Evolutionary conservation across 2,113 vertebrate genomes (phyloP).

Genomic region (Choloepus hoffmanni): DNA sequence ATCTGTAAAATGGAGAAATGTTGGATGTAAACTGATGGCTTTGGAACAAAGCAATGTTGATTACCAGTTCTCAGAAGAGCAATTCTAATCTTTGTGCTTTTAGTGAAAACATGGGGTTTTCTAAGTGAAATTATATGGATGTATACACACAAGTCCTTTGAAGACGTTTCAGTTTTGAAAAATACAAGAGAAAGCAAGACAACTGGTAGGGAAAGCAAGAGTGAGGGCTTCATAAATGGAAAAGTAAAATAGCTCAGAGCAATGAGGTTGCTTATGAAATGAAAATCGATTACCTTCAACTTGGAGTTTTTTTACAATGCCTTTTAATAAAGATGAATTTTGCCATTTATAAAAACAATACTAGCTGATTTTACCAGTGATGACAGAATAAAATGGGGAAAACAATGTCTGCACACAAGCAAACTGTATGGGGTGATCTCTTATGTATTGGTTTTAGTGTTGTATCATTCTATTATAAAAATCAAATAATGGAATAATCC

Average conservation of each 20-base stretch:
- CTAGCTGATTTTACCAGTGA: neutral
- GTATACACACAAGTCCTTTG: neutral
- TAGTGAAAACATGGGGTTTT: neutral
- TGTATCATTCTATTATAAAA: neutral
- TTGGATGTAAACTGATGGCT: neutral
- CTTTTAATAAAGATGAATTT: neutral
- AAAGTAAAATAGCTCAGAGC: neutral
- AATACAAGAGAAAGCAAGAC: neutral
- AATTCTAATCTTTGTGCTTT: neutral
- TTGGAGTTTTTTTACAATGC: neutral
- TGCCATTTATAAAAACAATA: neutral
- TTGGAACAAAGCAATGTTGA: neutral
- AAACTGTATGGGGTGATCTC: neutral
- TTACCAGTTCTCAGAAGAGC: neutral
- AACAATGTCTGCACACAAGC: neutral
- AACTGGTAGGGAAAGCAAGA: neutral
- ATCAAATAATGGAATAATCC: neutral
- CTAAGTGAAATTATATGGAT: neutral
- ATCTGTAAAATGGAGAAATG: neutral
- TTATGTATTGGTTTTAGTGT: neutral
- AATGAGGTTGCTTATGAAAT: neutral
- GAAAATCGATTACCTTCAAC: neutral
- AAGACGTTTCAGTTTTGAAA: neutral
- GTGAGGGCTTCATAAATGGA: neutral
- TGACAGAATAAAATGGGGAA: neutral